Evolutionary conservation across 1,140 invertebrate genomes (phyloP), one percentile per base, ranked within the genome.

Genomic region (Ladona fulva): DNA sequence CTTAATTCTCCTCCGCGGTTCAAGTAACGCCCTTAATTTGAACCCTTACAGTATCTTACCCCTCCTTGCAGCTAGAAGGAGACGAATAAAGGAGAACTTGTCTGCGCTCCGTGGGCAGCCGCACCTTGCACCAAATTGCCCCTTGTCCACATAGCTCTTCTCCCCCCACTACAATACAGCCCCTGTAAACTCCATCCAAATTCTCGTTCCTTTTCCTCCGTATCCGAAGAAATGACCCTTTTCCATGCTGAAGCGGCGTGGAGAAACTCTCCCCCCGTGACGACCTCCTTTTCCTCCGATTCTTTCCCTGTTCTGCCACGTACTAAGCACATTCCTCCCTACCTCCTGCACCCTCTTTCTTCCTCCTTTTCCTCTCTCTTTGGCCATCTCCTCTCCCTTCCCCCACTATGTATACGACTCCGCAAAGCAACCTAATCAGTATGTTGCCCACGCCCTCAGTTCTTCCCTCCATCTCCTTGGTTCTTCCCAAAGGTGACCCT

Each of bases 81-180:
- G 52, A 22, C 14, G 52, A 12, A 66, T 19, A 22, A 19, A 66
- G 16, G 16, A 12, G 52, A 66, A 66, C 52, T 66, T 66, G 52
- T 22, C 52, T 66, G 52, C 52, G 52, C 14, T 66, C n/a, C 52
- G 52, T 66, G 52, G 52, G 16, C 52, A 22, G 52, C 52, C 52
- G 52, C 52, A 66, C 52, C 52, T 66, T 66, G 52, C 52, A 66
- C 52, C 52, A 66, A 66, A 66, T 66, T 66, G 52, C 52, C 52
- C 52, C 52, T 66, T 66, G 52, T 66, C 52, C 52, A 66, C 52
- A 22, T 66, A 66, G 52, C n/a, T 66, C 52, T 22, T 22, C 52
- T 52, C 44, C 44, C 10, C 44, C 44, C 44, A 11, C 10, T 52
- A 19, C 10, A 52, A 52, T 19, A 11, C 19, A 19, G 44, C 44